phyloP scores from a whole-genome alignment of 1,140 invertebrate species.

The Drosophila bipectinata region DNA sequence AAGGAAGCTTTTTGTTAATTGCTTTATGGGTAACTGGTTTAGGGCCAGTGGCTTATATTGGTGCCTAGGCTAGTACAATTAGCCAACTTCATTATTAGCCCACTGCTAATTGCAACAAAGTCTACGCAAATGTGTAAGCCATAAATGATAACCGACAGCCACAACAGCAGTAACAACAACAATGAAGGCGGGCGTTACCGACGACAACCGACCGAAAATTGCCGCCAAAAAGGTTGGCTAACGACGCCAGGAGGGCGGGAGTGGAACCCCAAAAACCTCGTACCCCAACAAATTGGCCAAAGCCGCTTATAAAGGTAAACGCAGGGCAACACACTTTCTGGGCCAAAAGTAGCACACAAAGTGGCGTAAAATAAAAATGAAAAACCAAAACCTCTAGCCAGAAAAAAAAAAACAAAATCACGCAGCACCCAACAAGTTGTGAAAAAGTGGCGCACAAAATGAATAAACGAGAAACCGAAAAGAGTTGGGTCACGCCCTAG shows the following conservation, averaged over 20 bases:
- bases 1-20: conserved; percentile 30
- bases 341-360: conserved; percentile 74
- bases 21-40: conserved; percentile 47
- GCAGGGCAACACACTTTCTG: conserved; percentile 69
- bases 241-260: background rate
- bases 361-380: conserved; percentile 40
- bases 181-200: conserved; percentile 6
- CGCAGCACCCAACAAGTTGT: conserved; percentile 58
- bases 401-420: background rate
- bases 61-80: conserved; percentile 23
- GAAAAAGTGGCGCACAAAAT: conserved; percentile 69
- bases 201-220: conserved; percentile 39
- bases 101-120: conserved; percentile 44
- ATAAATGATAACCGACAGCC: conserved; percentile 78
- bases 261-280: conserved; percentile 1
- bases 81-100: conserved; percentile 46
- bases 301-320: conserved; percentile 82
- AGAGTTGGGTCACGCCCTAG: conserved; percentile 52
- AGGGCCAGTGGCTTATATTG: conserved; percentile 27
- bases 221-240: conserved; percentile 22
- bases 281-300: conserved; percentile 68
- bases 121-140: conserved; percentile 75
- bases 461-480: conserved; percentile 40
- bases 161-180: conserved; percentile 41
- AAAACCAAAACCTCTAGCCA: conserved; percentile 20